phyloP scores from a whole-genome alignment of 2,888 invertebrate species.

The Drosophila monieri region DNA sequence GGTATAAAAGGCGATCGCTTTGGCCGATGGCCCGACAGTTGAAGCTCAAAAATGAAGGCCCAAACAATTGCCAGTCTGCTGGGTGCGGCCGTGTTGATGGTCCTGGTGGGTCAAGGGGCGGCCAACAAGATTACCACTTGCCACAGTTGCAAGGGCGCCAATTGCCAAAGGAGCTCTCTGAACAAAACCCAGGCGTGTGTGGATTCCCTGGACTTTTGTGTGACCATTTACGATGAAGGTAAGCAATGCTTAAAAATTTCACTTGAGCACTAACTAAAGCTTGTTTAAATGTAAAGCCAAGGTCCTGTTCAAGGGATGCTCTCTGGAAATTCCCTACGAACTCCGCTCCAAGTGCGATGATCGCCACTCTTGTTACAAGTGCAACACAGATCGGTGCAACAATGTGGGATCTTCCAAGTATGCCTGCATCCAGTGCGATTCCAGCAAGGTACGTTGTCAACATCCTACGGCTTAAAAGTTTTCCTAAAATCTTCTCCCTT shows the following conservation, averaged over 20 bases:
- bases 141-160: slow-evolving; percentile 77
- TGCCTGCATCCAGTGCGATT: slow-evolving; percentile 79
- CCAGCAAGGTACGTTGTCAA: slow-evolving; percentile 56
- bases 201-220: slow-evolving; percentile 80
- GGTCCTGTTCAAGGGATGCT: slow-evolving; percentile 80
- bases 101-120: slow-evolving; percentile 36
- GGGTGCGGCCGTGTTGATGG: slow-evolving; percentile 39
- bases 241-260: slow-evolving; percentile 28
- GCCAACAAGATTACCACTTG: slow-evolving; percentile 72
- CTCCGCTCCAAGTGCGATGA: slow-evolving; percentile 69
- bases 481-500: background rate
- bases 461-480: background rate
- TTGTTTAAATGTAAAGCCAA: slow-evolving; percentile 48
- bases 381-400: slow-evolving; percentile 79
- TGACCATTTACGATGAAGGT: slow-evolving; percentile 80
- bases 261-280: background rate
- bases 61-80: slow-evolving; percentile 30
- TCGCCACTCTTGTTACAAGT: slow-evolving; percentile 73
- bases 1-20: slow-evolving; percentile 58
- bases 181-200: slow-evolving; percentile 61
- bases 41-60: slow-evolving; percentile 51
- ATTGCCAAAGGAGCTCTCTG: slow-evolving; percentile 72
- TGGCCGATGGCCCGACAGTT: slow-evolving; percentile 41
- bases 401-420: slow-evolving; percentile 73
- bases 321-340: slow-evolving; percentile 69